Evolutionary conservation across 1,140 invertebrate species (phyloP).

Genomic region (Medauroidea extradentata): DNA sequence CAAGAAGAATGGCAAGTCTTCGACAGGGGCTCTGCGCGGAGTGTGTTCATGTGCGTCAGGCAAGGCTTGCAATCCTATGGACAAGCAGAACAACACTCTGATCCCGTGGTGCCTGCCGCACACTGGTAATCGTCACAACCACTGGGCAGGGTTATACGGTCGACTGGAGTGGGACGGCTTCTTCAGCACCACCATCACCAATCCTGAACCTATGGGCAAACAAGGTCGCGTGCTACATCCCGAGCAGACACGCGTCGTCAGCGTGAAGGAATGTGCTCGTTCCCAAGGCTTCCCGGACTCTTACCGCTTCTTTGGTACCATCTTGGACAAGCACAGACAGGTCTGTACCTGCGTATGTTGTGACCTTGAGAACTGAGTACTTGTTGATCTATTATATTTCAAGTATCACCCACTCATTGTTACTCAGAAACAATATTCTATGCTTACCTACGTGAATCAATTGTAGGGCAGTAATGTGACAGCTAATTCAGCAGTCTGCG

Average conservation of each 20-base stretch:
- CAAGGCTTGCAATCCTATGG: conserved; percentile 61
- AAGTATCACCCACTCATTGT: too few relatives aligned
- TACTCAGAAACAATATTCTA: too few relatives aligned
- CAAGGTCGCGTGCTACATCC: conserved; percentile 81
- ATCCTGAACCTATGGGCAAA: conserved; percentile 89
- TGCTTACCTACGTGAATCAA: too few relatives aligned
- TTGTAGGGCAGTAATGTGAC: too few relatives aligned
- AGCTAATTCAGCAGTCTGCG: too few relatives aligned
- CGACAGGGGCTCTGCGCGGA: conserved; percentile 59
- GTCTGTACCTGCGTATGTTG: too few relatives aligned
- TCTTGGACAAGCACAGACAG: conserved; percentile 78
- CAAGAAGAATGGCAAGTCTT: conserved; percentile 59
- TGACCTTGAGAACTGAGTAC: too few relatives aligned
- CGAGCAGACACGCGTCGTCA: conserved; percentile 73
- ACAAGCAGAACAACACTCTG: conserved; percentile 78
- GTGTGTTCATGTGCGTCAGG: conserved; percentile 72
- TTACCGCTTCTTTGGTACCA: conserved; percentile 70
- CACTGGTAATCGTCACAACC: conserved; percentile 79
- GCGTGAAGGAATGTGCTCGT: conserved; percentile 79
- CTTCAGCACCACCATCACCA: conserved; percentile 82
- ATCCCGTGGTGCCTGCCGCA: conserved; percentile 90
- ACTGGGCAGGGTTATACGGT: conserved; percentile 72
- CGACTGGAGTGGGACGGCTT: conserved; percentile 80
- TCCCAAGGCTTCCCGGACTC: conserved; percentile 83
- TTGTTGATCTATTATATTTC: too few relatives aligned